phyloP scores from a whole-genome alignment of 2,888 invertebrate species.

The Strigamia transsilvanica region DNA sequence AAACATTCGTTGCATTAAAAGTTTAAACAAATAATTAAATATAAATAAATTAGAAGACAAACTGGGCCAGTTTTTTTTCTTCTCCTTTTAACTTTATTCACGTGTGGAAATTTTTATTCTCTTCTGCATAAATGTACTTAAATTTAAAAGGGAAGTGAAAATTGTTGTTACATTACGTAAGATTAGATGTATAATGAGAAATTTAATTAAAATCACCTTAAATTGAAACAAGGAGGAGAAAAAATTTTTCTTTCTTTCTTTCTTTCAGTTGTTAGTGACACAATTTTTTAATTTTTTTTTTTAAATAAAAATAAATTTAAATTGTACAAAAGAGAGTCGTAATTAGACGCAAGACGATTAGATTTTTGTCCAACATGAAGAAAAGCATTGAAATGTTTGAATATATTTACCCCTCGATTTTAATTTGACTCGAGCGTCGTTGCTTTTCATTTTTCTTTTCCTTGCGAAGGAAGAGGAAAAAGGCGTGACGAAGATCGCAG shows the following conservation, averaged over 20 bases:
- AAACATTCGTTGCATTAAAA: too few relatives aligned
- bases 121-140: too few relatives aligned
- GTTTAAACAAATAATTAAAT: too few relatives aligned
- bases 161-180: background rate
- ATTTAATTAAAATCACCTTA: slow-evolving; percentile 1
- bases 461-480: background rate
- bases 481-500: slow-evolving; percentile 27
- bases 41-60: too few relatives aligned
- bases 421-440: background rate
- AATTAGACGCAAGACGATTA: slow-evolving; percentile 17
- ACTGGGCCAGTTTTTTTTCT: too few relatives aligned
- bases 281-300: background rate
- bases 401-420: background rate
- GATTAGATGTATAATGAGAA: background rate
- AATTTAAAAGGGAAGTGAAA: too few relatives aligned
- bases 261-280: too few relatives aligned
- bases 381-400: background rate
- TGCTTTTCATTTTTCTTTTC: background rate
- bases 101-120: too few relatives aligned
- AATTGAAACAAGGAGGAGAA: background rate
- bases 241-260: too few relatives aligned
- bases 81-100: too few relatives aligned
- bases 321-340: background rate
- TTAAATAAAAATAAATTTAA: background rate
- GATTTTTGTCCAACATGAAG: background rate